phyloP scores from a whole-genome alignment of 2,113 vertebrate genomes.

The Edolisoma coerulescens region DNA sequence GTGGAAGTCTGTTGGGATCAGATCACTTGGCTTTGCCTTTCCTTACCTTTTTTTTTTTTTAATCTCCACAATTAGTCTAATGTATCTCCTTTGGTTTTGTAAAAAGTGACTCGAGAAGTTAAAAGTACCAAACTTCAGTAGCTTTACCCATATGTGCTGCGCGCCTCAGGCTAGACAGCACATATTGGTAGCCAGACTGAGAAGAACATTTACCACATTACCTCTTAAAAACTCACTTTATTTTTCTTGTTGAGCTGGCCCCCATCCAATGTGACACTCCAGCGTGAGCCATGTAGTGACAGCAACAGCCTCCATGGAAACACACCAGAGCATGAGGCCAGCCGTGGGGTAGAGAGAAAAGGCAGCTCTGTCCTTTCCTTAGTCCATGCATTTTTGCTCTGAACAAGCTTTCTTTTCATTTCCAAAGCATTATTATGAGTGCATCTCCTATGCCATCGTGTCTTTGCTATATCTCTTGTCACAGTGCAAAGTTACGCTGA shows the following conservation, averaged over 20 bases:
- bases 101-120: neutral
- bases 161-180: constrained; percentile 48
- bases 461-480: neutral
- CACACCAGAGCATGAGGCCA: constrained; percentile 48
- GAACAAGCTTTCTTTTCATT: neutral
- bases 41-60: neutral
- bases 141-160: constrained; percentile 45
- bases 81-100: neutral
- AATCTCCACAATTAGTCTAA: neutral
- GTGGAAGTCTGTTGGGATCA: neutral
- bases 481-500: neutral
- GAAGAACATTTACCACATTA: constrained; percentile 50
- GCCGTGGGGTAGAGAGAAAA: constrained; percentile 17
- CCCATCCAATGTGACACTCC: constrained; percentile 56
- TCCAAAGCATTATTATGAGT: neutral
- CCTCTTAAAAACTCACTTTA: constrained; percentile 57
- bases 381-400: neutral
- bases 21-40: accelerated
- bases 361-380: neutral
- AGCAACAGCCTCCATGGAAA: constrained; percentile 69
- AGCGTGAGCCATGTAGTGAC: constrained; percentile 43
- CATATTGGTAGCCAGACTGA: constrained; percentile 61
- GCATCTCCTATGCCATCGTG: accelerated
- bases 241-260: constrained; percentile 62
- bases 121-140: constrained; percentile 38